These are phyloP conservation scores for Caenorhabditis briggsae DNA, from an alignment of 1,140 invertebrate species.

Conservation along the genomic window DNA sequence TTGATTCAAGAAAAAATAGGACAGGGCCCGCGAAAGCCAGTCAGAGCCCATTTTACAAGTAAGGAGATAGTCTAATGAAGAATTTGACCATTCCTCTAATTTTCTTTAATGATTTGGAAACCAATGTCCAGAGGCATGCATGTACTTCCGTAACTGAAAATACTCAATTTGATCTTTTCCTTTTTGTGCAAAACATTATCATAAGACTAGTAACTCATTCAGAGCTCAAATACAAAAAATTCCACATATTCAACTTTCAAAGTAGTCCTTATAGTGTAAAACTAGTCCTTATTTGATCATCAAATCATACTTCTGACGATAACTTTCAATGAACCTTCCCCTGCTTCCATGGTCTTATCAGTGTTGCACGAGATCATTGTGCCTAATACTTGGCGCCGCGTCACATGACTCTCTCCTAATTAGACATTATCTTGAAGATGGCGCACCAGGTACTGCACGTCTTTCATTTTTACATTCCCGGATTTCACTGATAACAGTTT, in stretches of 20 bases:
- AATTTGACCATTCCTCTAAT: too few species aligned
- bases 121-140: too few species aligned
- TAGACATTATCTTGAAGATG: not conserved
- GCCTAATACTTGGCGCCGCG: conserved; percentile 19
- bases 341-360: not conserved
- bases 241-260: not conserved
- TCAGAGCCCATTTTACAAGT: too few species aligned
- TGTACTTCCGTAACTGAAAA: too few species aligned
- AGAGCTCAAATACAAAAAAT: not conserved
- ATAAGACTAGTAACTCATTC: not conserved
- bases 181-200: too few species aligned
- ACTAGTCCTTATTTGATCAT: not conserved
- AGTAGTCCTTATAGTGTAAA: conserved; percentile 34
- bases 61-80: too few species aligned
- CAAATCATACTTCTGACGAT: not conserved
- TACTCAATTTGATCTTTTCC: too few species aligned
- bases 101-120: too few species aligned
- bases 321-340: conserved; percentile 7
- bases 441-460: not conserved
- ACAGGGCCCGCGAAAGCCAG: too few species aligned
- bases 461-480: not conserved
- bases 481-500: conserved; percentile 38
- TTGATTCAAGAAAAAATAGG: too few species aligned
- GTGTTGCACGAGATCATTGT: conserved; percentile 45
- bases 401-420: conserved; percentile 49